A percentile compares a stretch with the other conserved stretches of the same genome.
phyloP scores from a whole-genome alignment of 1,140 invertebrate species.

The Nylanderia fulva region DNA sequence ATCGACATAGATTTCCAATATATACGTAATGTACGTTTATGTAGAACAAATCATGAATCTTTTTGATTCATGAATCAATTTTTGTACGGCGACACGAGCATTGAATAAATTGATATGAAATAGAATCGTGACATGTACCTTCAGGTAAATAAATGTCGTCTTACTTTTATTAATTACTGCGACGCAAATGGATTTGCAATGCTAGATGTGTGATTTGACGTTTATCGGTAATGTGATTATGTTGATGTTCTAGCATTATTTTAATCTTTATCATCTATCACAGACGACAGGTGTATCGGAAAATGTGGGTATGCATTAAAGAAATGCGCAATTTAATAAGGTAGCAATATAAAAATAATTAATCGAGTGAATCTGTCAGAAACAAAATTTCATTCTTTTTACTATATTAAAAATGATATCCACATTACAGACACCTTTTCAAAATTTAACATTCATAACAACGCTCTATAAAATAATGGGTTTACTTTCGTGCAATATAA shows the following conservation, averaged over 20 bases:
- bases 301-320: neutral
- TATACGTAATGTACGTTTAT: neutral
- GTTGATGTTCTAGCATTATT: neutral
- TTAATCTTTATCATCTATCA: slow-evolving; percentile 10
- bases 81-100: neutral
- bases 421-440: neutral
- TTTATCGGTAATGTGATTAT: slow-evolving; percentile 7
- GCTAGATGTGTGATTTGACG: neutral
- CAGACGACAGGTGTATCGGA: neutral
- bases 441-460: neutral
- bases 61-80: too few species aligned
- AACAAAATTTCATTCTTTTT: neutral
- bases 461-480: neutral
- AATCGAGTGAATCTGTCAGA: neutral
- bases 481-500: slow-evolving; percentile 1
- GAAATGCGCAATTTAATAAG: neutral
- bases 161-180: slow-evolving; percentile 21
- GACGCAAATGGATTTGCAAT: slow-evolving; percentile 31
- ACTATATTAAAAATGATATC: neutral
- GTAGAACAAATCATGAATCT: neutral
- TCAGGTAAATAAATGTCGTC: neutral
- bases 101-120: neutral
- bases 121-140: neutral
- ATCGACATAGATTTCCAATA: neutral
- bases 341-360: too few species aligned